Evolutionary conservation across 2,888 invertebrate genomes (phyloP).

Genomic region (Pristionchus entomophagus): DNA sequence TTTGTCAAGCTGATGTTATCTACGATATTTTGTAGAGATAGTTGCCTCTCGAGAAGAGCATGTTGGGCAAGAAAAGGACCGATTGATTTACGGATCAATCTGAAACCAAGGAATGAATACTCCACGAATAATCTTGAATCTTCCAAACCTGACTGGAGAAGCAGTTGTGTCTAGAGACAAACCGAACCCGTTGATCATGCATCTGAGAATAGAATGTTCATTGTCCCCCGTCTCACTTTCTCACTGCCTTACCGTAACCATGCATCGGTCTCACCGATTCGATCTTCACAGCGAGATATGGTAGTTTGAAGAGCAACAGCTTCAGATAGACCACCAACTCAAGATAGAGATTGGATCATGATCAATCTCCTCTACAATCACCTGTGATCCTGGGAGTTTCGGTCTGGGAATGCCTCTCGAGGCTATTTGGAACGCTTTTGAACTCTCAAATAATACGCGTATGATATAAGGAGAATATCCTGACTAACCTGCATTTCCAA

Average conservation of each 20-base stretch:
- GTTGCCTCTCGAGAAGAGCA: constrained; percentile 88
- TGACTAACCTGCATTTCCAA: constrained; percentile 83
- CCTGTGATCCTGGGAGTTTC: constrained; percentile 82
- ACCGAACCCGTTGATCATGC: constrained; percentile 89
- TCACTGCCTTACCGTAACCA: constrained; percentile 79
- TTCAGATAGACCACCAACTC: constrained; percentile 80
- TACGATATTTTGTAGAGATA: constrained; percentile 83
- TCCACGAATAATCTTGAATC: constrained; percentile 82
- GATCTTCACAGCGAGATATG: constrained; percentile 90
- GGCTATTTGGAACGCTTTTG: constrained; percentile 91
- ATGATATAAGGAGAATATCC: neutral
- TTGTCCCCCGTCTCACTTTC: neutral
- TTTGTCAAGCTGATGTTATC: constrained; percentile 67
- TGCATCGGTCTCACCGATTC: constrained; percentile 88
- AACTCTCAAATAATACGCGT: constrained; percentile 79
- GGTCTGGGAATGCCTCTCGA: constrained; percentile 88
- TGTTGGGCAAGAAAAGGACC: constrained; percentile 86
- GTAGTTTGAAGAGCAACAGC: constrained; percentile 87
- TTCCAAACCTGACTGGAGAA: constrained; percentile 82
- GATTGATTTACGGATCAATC: constrained; percentile 74
- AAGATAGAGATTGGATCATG: neutral
- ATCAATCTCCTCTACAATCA: constrained; percentile 83
- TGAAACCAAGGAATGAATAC: constrained; percentile 79
- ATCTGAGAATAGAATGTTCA: constrained; percentile 79
- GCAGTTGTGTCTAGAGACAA: constrained; percentile 86